These are phyloP conservation scores for Peromyscus maniculatus DNA, from an alignment of 2,113 vertebrate genomes.

Conservation along the genomic window DNA sequence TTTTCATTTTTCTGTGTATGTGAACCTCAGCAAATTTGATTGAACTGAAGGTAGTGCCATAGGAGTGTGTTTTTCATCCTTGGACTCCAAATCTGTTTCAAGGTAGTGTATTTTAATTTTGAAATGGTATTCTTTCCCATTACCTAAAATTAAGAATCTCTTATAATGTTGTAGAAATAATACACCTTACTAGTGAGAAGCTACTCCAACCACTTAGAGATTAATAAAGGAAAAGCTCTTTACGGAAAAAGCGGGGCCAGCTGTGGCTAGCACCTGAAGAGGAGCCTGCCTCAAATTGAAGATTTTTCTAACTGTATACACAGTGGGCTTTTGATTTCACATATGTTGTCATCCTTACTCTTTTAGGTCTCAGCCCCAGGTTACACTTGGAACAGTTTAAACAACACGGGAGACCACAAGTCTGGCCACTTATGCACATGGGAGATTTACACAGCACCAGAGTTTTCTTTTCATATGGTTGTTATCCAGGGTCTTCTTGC, in stretches of 20 bases:
- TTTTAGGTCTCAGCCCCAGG: not conserved
- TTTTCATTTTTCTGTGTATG: slow-evolving; percentile 25
- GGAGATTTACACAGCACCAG: not conserved
- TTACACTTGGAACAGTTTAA: not conserved
- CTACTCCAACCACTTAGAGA: not conserved
- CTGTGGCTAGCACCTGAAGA: not conserved
- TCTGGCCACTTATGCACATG: not conserved
- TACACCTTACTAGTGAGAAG: not conserved
- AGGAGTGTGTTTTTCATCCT: slow-evolving; percentile 46
- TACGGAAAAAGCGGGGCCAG: not conserved
- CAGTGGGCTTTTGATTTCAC: not conserved
- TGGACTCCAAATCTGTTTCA: slow-evolving; percentile 57
- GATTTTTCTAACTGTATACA: not conserved
- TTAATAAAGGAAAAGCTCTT: not conserved
- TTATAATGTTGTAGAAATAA: not conserved
- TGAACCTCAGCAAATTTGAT: slow-evolving; percentile 7
- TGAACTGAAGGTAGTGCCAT: slow-evolving; percentile 16
- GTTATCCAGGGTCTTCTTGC: not conserved
- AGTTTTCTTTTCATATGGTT: not conserved
- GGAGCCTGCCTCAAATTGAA: not conserved
- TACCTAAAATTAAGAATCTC: slow-evolving; percentile 59
- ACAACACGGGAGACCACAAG: not conserved
- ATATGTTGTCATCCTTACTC: not conserved
- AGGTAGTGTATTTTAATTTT: slow-evolving; percentile 70
- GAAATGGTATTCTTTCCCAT: slow-evolving; percentile 51